Evolutionary conservation across 2,113 vertebrate species (phyloP).

Genomic region (Cavia aperea): DNA sequence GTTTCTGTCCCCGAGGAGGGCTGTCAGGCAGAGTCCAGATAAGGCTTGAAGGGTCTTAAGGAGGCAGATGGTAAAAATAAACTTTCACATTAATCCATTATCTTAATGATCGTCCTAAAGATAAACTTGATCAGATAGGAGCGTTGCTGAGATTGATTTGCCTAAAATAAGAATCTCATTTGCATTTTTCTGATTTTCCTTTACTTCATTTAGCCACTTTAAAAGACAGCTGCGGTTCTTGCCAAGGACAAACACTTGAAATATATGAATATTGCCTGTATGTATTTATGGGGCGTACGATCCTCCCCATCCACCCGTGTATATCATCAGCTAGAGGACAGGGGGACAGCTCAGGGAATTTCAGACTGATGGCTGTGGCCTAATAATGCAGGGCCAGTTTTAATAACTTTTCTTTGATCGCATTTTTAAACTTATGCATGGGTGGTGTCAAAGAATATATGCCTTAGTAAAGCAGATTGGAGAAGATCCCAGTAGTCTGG

Average conservation of each 20-base stretch:
- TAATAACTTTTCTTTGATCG: background rate
- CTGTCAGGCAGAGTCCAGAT: slow-evolving; percentile 22
- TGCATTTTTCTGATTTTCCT: slow-evolving; percentile 73
- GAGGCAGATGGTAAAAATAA: slow-evolving; percentile 65
- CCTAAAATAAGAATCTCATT: slow-evolving; percentile 72
- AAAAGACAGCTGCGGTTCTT: slow-evolving; percentile 65
- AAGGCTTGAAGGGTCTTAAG: slow-evolving; percentile 36
- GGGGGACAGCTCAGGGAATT: background rate
- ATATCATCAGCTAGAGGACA: slow-evolving; percentile 11
- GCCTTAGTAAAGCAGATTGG: background rate
- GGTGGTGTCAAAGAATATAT: background rate
- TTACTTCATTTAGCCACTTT: slow-evolving; percentile 65
- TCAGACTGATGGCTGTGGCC: slow-evolving; percentile 32
- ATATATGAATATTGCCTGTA: slow-evolving; percentile 31
- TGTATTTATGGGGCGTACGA: slow-evolving; percentile 8
- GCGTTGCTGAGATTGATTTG: slow-evolving; percentile 69
- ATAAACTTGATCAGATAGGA: slow-evolving; percentile 68
- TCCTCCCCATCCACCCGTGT: slow-evolving; percentile 34
- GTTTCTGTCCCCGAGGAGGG: background rate
- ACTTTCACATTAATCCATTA: slow-evolving; percentile 68
- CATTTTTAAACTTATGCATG: background rate
- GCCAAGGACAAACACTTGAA: slow-evolving; percentile 64
- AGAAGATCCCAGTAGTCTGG: background rate
- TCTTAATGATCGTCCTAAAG: slow-evolving; percentile 65
- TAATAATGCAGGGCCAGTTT: slow-evolving; percentile 10